Percentiles rank a stretch among this genome's conserved stretches.
These are phyloP conservation scores for Hyposmocoma kahamanoa DNA, from an alignment of 1,140 invertebrate species.

Conservation along the genomic window DNA sequence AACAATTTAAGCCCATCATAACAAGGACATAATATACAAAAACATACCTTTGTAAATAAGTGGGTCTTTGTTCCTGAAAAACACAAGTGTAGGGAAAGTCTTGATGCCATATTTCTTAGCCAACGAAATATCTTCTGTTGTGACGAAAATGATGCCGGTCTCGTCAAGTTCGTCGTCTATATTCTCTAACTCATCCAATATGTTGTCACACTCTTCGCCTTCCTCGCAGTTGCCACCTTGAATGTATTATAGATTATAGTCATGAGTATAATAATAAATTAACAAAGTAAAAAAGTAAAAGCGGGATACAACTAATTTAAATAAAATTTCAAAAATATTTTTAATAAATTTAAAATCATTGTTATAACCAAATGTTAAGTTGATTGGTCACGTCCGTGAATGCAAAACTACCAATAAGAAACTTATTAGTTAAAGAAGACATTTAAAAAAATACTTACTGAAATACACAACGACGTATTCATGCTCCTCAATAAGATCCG, in stretches of 20 bases:
- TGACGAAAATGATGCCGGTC: slow-evolving; percentile 94
- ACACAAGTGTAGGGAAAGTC: slow-evolving; percentile 88
- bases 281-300: too few species aligned
- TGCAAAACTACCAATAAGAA: too few species aligned
- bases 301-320: too few species aligned
- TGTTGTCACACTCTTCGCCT: slow-evolving; percentile 88
- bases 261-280: too few species aligned
- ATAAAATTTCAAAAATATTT: too few species aligned
- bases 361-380: too few species aligned
- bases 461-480: slow-evolving; percentile 96
- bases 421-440: neutral
- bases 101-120: slow-evolving; percentile 92
- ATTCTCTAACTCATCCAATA: slow-evolving; percentile 90
- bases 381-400: too few species aligned
- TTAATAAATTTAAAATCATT: too few species aligned
- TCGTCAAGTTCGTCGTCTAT: slow-evolving; percentile 96
- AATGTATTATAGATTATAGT: too few species aligned
- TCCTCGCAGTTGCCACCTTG: slow-evolving; percentile 89
- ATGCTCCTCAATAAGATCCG: slow-evolving; percentile 90
- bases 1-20: too few species aligned
- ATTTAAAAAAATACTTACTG: slow-evolving; percentile 81
- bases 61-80: slow-evolving; percentile 93
- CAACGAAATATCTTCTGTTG: slow-evolving; percentile 87
- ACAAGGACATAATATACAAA: too few species aligned
- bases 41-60: slow-evolving; percentile 79